Evolutionary conservation across 2,888 invertebrate genomes (phyloP).

Genomic region (Apamea epomidion): DNA sequence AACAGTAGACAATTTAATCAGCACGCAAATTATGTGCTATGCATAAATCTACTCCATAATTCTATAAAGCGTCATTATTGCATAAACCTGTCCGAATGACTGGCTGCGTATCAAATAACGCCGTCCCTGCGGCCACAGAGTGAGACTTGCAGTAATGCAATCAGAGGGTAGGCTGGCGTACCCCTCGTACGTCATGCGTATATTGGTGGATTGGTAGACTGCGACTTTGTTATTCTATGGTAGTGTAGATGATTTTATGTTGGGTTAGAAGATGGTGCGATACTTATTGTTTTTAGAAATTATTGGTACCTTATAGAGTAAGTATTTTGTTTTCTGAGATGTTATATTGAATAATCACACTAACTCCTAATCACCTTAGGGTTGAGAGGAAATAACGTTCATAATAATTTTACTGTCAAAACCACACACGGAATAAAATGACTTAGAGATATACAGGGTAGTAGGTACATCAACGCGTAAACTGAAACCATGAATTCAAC

Average conservation of each 20-base stretch:
- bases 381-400: background rate
- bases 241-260: constrained; percentile 4
- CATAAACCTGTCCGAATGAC: constrained; percentile 63
- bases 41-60: constrained; percentile 53
- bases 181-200: constrained; percentile 28
- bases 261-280: background rate
- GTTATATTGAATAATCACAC: background rate
- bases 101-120: constrained; percentile 60
- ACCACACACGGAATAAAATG: background rate
- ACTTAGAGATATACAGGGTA: background rate
- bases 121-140: constrained; percentile 57
- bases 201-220: constrained; percentile 31
- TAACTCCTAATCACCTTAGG: background rate
- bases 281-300: background rate
- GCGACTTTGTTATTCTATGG: constrained; percentile 42
- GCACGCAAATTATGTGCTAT: constrained; percentile 18
- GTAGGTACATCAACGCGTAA: background rate
- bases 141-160: constrained; percentile 64
- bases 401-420: too few relatives aligned
- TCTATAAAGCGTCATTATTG: constrained; percentile 56
- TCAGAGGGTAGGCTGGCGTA: constrained; percentile 46
- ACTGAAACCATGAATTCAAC: background rate
- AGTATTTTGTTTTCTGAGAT: background rate
- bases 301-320: background rate
- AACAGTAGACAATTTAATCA: constrained; percentile 27